A percentile compares a stretch with the other conserved stretches of the same genome.
These are phyloP conservation scores for Heliothis subflexa DNA, from an alignment of 1,140 invertebrate species.

Conservation along the genomic window DNA sequence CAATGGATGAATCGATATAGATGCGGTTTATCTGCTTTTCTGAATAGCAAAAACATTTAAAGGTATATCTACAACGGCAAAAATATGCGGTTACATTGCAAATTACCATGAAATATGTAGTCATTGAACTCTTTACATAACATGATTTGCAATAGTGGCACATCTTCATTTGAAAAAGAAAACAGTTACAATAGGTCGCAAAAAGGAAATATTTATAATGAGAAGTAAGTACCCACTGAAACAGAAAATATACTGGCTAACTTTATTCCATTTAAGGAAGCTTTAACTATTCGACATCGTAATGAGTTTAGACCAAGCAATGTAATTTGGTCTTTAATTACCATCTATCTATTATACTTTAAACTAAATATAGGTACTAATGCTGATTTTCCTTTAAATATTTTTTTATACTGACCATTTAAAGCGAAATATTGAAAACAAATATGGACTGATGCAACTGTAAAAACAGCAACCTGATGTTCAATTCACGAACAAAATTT, in stretches of 20 bases:
- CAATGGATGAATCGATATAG: no score
- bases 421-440: no score
- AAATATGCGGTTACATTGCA: no score
- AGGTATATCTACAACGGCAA: no score
- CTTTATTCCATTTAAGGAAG: conserved; percentile 7
- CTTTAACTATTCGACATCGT: not conserved
- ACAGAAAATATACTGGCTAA: conserved; percentile 2
- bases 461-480: not conserved
- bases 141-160: not conserved
- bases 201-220: conserved; percentile 17
- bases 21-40: no score
- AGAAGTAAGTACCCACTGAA: not conserved
- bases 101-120: not conserved
- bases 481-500: conserved; percentile 17
- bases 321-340: conserved; percentile 1
- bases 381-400: not conserved
- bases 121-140: not conserved
- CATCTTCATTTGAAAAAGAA: not conserved
- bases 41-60: no score
- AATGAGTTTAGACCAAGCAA: not conserved
- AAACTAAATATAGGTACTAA: not conserved
- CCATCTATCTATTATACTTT: not conserved
- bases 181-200: not conserved
- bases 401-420: no score
- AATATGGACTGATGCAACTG: not conserved